phyloP scores from a whole-genome alignment of 2,113 vertebrate species.

The Neolamprologus brichardi region DNA sequence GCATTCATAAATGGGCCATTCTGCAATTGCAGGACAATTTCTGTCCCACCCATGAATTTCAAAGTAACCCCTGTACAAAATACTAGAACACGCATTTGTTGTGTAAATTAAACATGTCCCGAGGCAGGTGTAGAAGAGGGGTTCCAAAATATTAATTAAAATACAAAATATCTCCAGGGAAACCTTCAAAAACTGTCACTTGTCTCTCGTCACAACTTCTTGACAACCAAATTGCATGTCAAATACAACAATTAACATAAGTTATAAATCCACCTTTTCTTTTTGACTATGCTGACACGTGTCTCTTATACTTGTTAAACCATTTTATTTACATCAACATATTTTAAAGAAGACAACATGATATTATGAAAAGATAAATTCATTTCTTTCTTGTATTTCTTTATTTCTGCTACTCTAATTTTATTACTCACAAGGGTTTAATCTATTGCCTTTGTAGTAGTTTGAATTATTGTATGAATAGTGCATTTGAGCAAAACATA shows the following conservation, averaged over 20 bases:
- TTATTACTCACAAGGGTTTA: not conserved
- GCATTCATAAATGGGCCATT: not conserved
- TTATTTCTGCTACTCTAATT: not conserved
- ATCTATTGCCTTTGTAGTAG: not conserved
- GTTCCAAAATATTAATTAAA: not conserved
- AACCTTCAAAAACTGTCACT: not conserved
- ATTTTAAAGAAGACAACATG: not conserved
- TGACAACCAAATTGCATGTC: not conserved
- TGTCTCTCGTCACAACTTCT: not conserved
- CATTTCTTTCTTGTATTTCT: not conserved
- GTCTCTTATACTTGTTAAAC: not conserved
- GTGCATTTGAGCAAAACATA: not conserved
- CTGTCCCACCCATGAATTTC: not conserved
- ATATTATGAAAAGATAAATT: not conserved
- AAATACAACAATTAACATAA: not conserved
- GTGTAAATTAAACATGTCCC: not conserved
- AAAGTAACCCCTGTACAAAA: not conserved
- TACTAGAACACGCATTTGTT: not conserved
- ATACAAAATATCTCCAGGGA: not conserved
- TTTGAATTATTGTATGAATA: not conserved
- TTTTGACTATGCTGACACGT: not conserved
- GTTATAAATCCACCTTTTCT: not conserved
- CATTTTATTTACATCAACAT: not conserved
- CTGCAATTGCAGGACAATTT: not conserved
- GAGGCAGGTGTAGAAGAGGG: not conserved